These are phyloP conservation scores for Plagodis pulveraria DNA, from an alignment of 2,888 invertebrate species.

Conservation along the genomic window DNA sequence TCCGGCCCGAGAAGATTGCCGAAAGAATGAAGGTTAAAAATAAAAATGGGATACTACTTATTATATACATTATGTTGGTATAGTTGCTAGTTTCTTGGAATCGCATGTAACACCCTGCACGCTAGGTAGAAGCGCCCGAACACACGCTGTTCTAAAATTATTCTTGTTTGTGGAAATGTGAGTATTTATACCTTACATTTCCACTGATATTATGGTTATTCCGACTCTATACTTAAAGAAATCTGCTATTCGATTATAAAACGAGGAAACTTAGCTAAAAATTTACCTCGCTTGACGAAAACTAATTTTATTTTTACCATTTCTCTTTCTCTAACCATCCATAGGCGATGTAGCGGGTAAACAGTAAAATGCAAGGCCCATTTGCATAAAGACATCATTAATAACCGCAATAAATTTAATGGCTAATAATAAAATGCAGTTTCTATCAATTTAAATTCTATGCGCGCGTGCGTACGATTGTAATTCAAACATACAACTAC, in stretches of 20 bases:
- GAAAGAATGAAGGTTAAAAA: conserved; percentile 74
- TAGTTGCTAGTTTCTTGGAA: conserved; percentile 66
- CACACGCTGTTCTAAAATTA: conserved; percentile 50
- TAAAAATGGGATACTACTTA: conserved; percentile 54
- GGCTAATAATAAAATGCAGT: conserved; percentile 51
- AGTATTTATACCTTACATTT: conserved; percentile 7
- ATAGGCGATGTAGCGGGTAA: conserved; percentile 1
- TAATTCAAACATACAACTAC: conserved; percentile 72
- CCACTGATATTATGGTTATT: too few relatives aligned
- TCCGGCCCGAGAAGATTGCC: conserved; percentile 55
- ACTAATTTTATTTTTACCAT: too few relatives aligned
- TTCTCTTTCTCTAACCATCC: too few relatives aligned
- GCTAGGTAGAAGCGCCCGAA: conserved; percentile 44
- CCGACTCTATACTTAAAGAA: too few relatives aligned
- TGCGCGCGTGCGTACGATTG: conserved; percentile 59
- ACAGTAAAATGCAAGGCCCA: conserved; percentile 24
- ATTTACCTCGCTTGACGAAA: too few relatives aligned
- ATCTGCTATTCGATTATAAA: too few relatives aligned
- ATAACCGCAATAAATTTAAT: conserved; percentile 50
- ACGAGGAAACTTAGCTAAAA: too few relatives aligned
- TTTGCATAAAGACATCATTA: conserved; percentile 37
- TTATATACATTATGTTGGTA: conserved; percentile 31
- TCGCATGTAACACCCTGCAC: conserved; percentile 56
- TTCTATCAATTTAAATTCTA: conserved; percentile 64
- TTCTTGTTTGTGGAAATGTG: conserved; percentile 23